A percentile compares a stretch with the other conserved stretches of the same genome.
phyloP scores from a whole-genome alignment of 2,888 invertebrate species.

The Ophioninae sp. region DNA sequence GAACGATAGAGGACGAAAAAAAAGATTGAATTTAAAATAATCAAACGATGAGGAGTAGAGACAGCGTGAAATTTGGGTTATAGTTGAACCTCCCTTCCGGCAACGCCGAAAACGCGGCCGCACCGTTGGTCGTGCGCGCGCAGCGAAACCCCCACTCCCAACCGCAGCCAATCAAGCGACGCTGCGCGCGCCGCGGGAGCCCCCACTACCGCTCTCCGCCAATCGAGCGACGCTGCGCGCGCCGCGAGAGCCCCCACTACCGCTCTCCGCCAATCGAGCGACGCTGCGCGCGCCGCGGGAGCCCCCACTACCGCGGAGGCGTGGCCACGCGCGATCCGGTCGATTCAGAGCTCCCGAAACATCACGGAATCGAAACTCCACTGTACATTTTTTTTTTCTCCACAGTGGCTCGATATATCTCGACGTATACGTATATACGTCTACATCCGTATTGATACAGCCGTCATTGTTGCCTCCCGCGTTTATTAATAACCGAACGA shows the following conservation, averaged over 20 bases:
- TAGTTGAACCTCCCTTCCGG: not conserved
- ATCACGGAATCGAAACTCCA: not conserved
- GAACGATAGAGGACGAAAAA: not conserved
- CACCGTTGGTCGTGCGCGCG: not conserved
- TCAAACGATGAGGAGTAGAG: not conserved
- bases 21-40: not conserved
- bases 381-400: not conserved
- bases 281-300: not conserved
- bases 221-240: not conserved
- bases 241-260: not conserved
- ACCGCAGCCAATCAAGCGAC: too few species aligned
- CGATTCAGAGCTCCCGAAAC: not conserved
- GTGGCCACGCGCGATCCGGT: not conserved
- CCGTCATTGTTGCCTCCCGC: not conserved
- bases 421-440: not conserved
- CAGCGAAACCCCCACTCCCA: not conserved
- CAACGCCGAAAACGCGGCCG: not conserved
- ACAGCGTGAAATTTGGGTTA: not conserved
- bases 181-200: too few species aligned
- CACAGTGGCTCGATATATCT: not conserved
- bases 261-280: not conserved
- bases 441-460: not conserved
- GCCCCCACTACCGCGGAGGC: not conserved
- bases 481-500: slow-evolving; percentile 31
- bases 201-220: not conserved